Conservation (phyloP, 2,888 invertebrate species). For the Alloplasta piceator region DNA sequence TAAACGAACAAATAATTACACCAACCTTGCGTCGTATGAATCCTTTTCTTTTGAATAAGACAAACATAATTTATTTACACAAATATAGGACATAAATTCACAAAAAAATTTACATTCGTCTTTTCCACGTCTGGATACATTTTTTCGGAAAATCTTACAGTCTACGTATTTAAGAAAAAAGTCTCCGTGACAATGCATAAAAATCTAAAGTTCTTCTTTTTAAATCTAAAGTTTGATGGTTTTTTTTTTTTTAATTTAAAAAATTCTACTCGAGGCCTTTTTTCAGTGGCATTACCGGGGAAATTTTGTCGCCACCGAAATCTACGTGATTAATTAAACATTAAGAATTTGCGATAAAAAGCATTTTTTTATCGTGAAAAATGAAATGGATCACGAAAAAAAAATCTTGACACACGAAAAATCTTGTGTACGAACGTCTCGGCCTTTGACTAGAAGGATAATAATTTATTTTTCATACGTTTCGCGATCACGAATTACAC, state of each 20-base stretch:
- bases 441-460: conserved; percentile 64
- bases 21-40: neutral
- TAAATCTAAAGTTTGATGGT: neutral
- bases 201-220: neutral
- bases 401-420: conserved; percentile 26
- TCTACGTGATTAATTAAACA: conserved; percentile 19
- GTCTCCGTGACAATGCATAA: neutral
- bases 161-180: neutral
- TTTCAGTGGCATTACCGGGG: neutral
- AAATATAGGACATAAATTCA: conserved; percentile 28
- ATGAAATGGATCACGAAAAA: conserved; percentile 34
- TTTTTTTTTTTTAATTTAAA: neutral
- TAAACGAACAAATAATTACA: conserved; percentile 56
- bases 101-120: conserved; percentile 3
- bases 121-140: neutral
- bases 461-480: conserved; percentile 42
- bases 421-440: conserved; percentile 25
- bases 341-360: conserved; percentile 1
- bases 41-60: conserved; percentile 12
- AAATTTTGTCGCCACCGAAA: neutral
- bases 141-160: neutral
- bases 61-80: conserved; percentile 65
- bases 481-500: conserved; percentile 37
- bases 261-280: neutral
- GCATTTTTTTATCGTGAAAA: conserved; percentile 20